Evolutionary conservation across 1,140 invertebrate species (phyloP), one percentile per base, ranked within the genome.

Genomic region (Drosophila serrata): DNA sequence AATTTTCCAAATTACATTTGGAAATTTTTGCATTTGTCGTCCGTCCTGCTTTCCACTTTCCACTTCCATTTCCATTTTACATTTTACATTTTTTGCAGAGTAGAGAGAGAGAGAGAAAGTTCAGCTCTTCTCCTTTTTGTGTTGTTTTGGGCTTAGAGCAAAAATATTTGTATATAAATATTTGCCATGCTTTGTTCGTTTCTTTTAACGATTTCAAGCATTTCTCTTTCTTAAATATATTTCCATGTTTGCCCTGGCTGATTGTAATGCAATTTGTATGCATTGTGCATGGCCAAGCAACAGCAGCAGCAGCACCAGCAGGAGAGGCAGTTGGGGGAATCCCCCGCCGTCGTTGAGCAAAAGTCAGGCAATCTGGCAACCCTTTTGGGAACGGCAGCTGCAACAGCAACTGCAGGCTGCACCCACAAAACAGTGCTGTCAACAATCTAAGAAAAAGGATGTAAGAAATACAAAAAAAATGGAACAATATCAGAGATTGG

Each of bases 191-290:
- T 64, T 69, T 68, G 63, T 72, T 64, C 64, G 68, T 56, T 86
- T 86, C 72, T 76, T 61, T 45, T 58, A 73, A 53, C 51, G 67
- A 73, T 73, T 68, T 78, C 67, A 74, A 62, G 81, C 49, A 75
- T 62, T 69, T 65, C 48, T 37, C 55, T 19, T 72, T 39, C 65
- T 65, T 81, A 77, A 56, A 82, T 79, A 82, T 82, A 82, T 82
- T 72, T 82, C 70, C 79, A 79, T 88, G 79, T 87, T 87, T 82
- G 79, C 65, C 70, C 59, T 73, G 72, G 79, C 84, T 88, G 84
- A 88, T 87, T 87, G 84, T 87, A 87, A 87, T 87, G 84, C 84
- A 87, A 87, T 87, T 87, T 80, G 82, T 87, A 87, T 87, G 84
- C 82, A 87, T 87, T 87, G 82, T 88, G 84, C 82, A 87, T 87